These are phyloP conservation scores for Chlorodrepanis virens DNA, from an alignment of 2,113 vertebrate genomes.

Conservation along the genomic window DNA sequence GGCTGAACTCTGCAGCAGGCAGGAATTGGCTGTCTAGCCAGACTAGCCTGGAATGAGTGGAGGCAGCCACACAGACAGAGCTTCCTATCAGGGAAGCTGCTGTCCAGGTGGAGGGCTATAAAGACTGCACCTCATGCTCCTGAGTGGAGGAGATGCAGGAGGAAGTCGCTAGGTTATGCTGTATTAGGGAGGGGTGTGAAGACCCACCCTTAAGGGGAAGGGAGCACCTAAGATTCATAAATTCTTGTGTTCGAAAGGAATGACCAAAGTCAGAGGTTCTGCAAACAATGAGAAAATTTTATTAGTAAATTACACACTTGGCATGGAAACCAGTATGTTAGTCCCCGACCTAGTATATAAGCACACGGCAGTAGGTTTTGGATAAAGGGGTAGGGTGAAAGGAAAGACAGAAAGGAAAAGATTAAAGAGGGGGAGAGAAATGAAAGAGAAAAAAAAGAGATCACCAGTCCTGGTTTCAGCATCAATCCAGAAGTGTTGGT, in stretches of 20 bases:
- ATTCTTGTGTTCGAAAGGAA: background rate
- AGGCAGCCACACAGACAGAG: background rate
- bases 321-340: background rate
- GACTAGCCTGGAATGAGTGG: background rate
- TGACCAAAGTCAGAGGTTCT: background rate
- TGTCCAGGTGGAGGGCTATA: background rate
- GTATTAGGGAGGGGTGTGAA: background rate
- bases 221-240: background rate
- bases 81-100: background rate
- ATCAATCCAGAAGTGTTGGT: background rate
- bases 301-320: background rate
- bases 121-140: background rate
- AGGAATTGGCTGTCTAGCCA: background rate
- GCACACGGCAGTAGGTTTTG: background rate
- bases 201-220: background rate
- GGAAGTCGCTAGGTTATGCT: background rate
- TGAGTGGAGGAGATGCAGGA: background rate
- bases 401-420: background rate
- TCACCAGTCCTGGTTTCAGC: background rate
- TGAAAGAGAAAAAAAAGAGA: too few species aligned
- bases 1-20: background rate
- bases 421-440: background rate
- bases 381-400: background rate
- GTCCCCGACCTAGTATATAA: background rate
- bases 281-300: background rate